A percentile compares a stretch with the other conserved stretches of the same genome.
phyloP scores from a whole-genome alignment of 2,113 vertebrate species.

The Rhombomys opimus region DNA sequence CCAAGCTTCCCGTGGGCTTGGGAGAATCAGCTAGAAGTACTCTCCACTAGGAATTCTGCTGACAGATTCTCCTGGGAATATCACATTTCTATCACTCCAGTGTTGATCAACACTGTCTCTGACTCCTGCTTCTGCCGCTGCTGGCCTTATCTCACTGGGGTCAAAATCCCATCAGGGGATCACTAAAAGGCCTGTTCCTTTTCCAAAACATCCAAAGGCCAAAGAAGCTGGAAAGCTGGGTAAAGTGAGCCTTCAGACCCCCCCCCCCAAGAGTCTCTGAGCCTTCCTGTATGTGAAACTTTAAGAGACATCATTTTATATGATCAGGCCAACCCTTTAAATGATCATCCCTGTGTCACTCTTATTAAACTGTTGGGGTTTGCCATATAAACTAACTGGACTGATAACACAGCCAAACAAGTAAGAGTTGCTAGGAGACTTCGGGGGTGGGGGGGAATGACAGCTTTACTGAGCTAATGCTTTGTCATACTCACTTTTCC shows the following conservation, averaged over 20 bases:
- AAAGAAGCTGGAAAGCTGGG: neutral
- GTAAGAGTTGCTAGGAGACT: neutral
- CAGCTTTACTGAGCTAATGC: too few relatives aligned
- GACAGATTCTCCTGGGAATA: neutral
- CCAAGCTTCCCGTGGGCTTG: neutral
- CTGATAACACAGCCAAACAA: neutral
- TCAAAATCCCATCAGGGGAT: neutral
- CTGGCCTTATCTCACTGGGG: neutral
- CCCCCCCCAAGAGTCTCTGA: neutral
- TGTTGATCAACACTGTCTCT: neutral
- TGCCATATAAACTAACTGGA: neutral
- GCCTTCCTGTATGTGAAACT: neutral
- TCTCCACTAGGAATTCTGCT: neutral
- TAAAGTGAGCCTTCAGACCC: too few relatives aligned
- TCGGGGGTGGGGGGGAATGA: too few relatives aligned
- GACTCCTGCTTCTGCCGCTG: neutral
- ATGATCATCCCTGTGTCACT: neutral
- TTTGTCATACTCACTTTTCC: neutral
- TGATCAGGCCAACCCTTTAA: neutral
- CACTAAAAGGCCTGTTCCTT: neutral
- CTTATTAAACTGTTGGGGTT: neutral
- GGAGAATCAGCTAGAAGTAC: neutral
- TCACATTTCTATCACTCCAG: fast-evolving
- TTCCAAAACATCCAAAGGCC: neutral
- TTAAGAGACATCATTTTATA: neutral